phyloP scores from a whole-genome alignment of 2,797 vertebrate species.

The Phaenicophaeus curvirostris region DNA sequence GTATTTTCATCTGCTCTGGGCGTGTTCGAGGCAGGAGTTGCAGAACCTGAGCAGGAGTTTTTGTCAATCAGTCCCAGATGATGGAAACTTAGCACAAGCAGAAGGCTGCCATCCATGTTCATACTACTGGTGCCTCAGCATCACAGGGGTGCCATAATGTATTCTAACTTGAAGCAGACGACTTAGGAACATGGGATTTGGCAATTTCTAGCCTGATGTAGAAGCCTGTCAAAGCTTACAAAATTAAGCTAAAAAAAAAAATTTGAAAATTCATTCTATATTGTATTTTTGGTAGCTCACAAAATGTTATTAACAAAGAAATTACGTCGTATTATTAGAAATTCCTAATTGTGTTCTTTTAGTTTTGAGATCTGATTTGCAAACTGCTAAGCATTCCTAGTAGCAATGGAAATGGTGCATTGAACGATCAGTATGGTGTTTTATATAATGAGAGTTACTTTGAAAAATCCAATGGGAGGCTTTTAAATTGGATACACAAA shows the following conservation, averaged over 20 bases:
- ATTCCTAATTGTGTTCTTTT: not conserved
- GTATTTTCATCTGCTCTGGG: not conserved
- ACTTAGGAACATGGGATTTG: fast-evolving
- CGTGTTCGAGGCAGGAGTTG: fast-evolving
- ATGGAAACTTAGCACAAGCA: not conserved
- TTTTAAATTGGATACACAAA: not conserved
- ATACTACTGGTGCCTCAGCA: not conserved
- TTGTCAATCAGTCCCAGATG: not conserved
- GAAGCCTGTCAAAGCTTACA: not conserved
- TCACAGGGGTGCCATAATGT: not conserved
- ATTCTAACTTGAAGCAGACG: not conserved
- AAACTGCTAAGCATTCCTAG: not conserved
- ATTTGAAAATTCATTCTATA: not conserved
- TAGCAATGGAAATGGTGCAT: not conserved
- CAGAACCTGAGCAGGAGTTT: not conserved
- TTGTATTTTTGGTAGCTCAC: not conserved
- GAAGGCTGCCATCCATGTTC: not conserved
- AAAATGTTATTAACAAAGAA: not conserved
- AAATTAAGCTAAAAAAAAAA: not conserved
- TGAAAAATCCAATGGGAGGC: not conserved
- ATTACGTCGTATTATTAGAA: not conserved
- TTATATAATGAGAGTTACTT: not conserved
- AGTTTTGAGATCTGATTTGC: not conserved
- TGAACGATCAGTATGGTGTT: not conserved
- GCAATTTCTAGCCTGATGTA: not conserved